phyloP scores from a whole-genome alignment of 2,888 invertebrate genomes.

The Caenorhabditis zanzibari region DNA sequence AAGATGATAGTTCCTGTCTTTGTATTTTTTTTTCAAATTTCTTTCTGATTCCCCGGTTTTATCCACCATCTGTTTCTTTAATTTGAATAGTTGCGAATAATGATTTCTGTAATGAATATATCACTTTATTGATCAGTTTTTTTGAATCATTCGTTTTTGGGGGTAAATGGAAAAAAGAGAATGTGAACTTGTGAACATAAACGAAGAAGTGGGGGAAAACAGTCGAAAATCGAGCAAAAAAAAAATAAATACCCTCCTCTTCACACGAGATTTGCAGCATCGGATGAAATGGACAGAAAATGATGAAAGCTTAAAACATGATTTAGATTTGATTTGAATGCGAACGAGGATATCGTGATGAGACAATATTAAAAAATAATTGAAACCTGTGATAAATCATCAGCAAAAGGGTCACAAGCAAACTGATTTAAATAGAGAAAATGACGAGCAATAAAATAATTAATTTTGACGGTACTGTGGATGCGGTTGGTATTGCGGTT shows the following conservation, averaged over 20 bases:
- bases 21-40: background rate
- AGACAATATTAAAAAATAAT: background rate
- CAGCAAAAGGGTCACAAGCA: background rate
- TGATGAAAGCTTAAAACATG: background rate
- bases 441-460: background rate
- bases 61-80: background rate
- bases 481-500: constrained; percentile 10
- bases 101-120: background rate
- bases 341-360: background rate
- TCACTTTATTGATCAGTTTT: constrained; percentile 2
- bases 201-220: background rate
- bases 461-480: constrained; percentile 29
- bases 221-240: background rate
- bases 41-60: constrained; percentile 7
- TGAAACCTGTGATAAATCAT: background rate
- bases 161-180: background rate
- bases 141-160: background rate
- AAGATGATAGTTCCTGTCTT: constrained; percentile 10
- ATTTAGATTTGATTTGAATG: constrained; percentile 2
- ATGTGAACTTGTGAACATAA: background rate
- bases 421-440: background rate
- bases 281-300: constrained; percentile 2
- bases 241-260: background rate
- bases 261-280: constrained; percentile 22
- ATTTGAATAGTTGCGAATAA: background rate